Evolutionary conservation across 2,113 vertebrate genomes (phyloP), one percentile per base, ranked within the genome.

Genomic region (Erpornis zantholeuca): DNA sequence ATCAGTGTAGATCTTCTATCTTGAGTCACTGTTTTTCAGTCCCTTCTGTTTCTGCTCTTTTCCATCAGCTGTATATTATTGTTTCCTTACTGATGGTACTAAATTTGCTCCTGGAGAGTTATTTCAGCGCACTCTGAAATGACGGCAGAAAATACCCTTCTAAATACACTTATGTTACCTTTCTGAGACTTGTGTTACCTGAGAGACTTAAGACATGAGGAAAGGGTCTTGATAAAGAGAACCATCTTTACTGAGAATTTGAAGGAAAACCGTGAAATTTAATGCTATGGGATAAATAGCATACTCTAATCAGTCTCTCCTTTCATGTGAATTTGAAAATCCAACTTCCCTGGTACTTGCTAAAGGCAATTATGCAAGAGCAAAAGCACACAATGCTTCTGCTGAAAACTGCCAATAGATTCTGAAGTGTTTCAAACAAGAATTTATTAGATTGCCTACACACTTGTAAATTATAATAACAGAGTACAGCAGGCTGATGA

Each of bases 361-460:
- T 61, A 72, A 83, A 94, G 71, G 64, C 75, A 94, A 64, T 93
- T 91, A 82, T 78, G 60, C 45, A 93, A 92, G 82, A 94, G 44
- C 33, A 86, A 86, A 88, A 83, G 36, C 29, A 87, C 50, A 85
- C 21, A 59, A 18, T 73, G n/a, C 7, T 88, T 82, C 78, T 83
- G 84, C 53, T 94, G 81, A 78, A 96, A 95, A 82, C 68, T 85
- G 85, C 50, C 66, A 95, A 93, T 93, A 93, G 84, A 82, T 87
- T 84, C 69, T 91, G 63, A 96, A 94, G 85, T 86, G 85, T 96
- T 96, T 96, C 78, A 90, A 94, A 93, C 78, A 94, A 87, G 66
- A 45, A 75, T 92, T 91, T 93, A 95, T 94, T 97, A 93, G 84
- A 92, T 64, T 92, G 77, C 57, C 64, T 78, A 45, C 22, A 9